Evolutionary conservation across 2,888 invertebrate genomes (phyloP).

Genomic region (Odontomyia ornata): DNA sequence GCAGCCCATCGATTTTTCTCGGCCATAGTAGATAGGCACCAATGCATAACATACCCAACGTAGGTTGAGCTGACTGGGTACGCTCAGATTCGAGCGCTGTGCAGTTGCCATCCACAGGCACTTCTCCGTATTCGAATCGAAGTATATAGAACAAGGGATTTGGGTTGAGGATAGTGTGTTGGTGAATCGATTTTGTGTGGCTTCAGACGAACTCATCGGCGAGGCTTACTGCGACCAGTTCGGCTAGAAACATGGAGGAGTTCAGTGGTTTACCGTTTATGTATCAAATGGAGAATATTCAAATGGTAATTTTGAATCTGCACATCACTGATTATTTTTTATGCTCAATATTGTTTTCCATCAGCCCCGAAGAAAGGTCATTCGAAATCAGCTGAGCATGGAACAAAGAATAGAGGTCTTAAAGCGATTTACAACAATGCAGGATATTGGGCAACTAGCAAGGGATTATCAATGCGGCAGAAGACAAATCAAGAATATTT

Average conservation of each 20-base stretch:
- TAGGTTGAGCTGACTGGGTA: conserved; percentile 9
- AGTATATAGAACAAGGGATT: no score
- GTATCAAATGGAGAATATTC: neutral
- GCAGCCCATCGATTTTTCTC: neutral
- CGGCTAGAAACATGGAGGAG: neutral
- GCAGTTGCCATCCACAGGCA: neutral
- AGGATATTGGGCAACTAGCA: neutral
- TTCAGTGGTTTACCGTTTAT: neutral
- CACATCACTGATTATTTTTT: neutral
- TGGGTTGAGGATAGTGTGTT: neutral
- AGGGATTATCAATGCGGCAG: neutral
- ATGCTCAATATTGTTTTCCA: neutral
- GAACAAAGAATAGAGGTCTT: conserved; percentile 9
- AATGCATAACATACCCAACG: neutral
- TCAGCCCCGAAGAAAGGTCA: neutral
- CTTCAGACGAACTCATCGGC: neutral
- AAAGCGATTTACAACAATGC: neutral
- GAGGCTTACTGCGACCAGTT: neutral
- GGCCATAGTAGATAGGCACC: neutral
- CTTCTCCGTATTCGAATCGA: neutral
- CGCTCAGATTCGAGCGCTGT: neutral
- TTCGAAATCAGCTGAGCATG: conserved; percentile 11
- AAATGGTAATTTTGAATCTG: neutral
- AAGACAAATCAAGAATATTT: conserved; percentile 27
- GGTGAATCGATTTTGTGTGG: conserved; percentile 3